Base-by-base conservation (phyloP, 2,888 invertebrate species). In the Anoplius nigerrimus region DNA sequence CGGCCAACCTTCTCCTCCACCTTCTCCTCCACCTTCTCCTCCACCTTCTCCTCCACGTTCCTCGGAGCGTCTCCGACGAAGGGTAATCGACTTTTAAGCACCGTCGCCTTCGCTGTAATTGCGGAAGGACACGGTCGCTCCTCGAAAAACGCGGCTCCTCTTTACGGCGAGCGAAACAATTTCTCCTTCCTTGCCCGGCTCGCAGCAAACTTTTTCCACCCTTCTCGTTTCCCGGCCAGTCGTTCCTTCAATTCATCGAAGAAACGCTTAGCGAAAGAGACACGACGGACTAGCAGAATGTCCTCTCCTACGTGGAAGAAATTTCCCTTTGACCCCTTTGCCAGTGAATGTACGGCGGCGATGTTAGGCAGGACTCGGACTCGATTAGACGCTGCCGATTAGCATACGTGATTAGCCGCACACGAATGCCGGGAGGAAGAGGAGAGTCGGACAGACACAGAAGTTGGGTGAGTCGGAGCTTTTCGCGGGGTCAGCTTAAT, bases 61-160 rank as follows among this genome's bases (percentile, higher is more conserved):
- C 27, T 2, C 4, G 6, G 27, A 27, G 4, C 27, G 34, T 8
- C 16, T 15, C 53, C 59, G 69, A 27, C 69, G 66, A 65, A 66
- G 66, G 63, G 68, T 77, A 79, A 79, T 73, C 69, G 78, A 75
- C 75, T 77, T 79, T 79, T 73, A 75, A 77, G 71, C 71, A 55
- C 66, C 71, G 62, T 51, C 69, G 65, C 61, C 54, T 66, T 46
- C 58, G 43, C 54, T 57, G 72, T 71, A 76, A 78, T 78, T 74
- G 67, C 69, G 66, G 61, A 61, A 67, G 53, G 58, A 62, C 62
- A 62, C 56, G 54, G 46, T 48, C 21, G 6, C 22, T 21, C 24
- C 52, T 48, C 27, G 59, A 62, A 66, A 53, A 51, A 62, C 46
- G 24, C 24, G 24, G 6, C 3, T 24, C 6, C 24, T 24, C 24